Base-by-base conservation (phyloP, 2,113 vertebrate genomes). In the Channa maculata region DNA sequence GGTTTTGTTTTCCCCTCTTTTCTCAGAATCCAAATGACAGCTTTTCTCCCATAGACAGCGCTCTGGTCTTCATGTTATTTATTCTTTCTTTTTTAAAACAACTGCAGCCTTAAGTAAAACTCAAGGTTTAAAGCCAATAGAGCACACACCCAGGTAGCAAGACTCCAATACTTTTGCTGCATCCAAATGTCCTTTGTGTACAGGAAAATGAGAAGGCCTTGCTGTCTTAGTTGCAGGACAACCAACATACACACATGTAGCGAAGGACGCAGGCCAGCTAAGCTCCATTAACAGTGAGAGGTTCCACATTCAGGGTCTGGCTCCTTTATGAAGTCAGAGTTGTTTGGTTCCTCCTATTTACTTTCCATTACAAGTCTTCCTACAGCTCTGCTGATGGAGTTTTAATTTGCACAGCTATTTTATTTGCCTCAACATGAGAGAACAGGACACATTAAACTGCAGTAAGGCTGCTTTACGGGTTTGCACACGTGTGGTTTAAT, bases 401-500 rank as follows among this genome's bases (percentile, higher is more conserved):
- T 91, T 90, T 87, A 80, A 91, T 90, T 84, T 79, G 82, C 65
- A 6, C 65, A 49, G 67, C 72, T 48, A 75, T 78, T 85, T 77
- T 74, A 77, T 36, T 34, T 80, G 74, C 62, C 45, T 82, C 73
- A 1, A 64, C 48, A 74, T 59, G 33, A 78, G 77, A 85, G 53
- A 80, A 57, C 44, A 74, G 24, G 80, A 75, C 71, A 43, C 59
- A 77, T 70, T 72, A 75, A 85, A 82, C 50, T 15, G 13, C 54
- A 69, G 62, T 67, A 66, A n/a, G 37, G 48, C 58, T 43, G 83
- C 60, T 76, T 88, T 73, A 84, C 7, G 53, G 59, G 37, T 62
- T 71, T 49, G 38, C 58, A 69, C 51, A 63, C 63, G 71, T 67
- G 66, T 14, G 71, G 39, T 77, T 75, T 81, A 41, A 58, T 80